These are phyloP conservation scores for Manduca sexta DNA, from an alignment of 1,140 invertebrate species.

Conservation along the genomic window DNA sequence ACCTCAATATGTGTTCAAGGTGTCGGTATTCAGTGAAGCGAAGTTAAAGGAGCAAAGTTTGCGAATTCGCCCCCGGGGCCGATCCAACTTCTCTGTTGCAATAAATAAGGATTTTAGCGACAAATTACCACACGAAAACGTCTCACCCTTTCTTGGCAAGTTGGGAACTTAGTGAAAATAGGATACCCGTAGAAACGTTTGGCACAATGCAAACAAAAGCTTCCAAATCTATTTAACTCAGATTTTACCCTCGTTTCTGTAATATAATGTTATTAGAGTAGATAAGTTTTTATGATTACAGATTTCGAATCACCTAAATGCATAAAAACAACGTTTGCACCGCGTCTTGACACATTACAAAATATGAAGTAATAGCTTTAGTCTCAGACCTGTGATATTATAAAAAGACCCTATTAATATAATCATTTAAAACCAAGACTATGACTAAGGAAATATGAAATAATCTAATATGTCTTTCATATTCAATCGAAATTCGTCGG, in stretches of 20 bases:
- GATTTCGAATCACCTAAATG: too few species aligned
- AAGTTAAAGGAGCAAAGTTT: conserved; percentile 63
- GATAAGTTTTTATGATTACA: too few species aligned
- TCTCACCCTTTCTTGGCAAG: conserved; percentile 49
- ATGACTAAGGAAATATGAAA: too few species aligned
- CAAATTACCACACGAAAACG: conserved; percentile 63
- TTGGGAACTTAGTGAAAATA: conserved; percentile 49
- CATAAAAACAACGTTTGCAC: too few species aligned
- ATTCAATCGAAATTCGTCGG: neutral
- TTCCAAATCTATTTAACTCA: conserved; percentile 11
- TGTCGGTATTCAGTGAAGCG: conserved; percentile 59
- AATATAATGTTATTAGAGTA: too few species aligned
- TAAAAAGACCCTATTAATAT: too few species aligned
- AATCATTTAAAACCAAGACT: too few species aligned
- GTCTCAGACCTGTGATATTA: too few species aligned
- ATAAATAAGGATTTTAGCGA: conserved; percentile 71
- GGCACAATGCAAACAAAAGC: conserved; percentile 26
- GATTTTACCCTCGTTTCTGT: neutral
- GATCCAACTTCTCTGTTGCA: conserved; percentile 65
- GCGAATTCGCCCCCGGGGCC: conserved; percentile 55
- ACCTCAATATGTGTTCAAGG: conserved; percentile 66
- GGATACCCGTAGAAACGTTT: conserved; percentile 30
- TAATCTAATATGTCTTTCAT: neutral
- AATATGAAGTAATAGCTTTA: too few species aligned
- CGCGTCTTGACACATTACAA: too few species aligned